Evolutionary conservation across 2,113 vertebrate genomes (phyloP), one percentile per base, ranked within the genome.

Genomic region (Corydoras maculifer): DNA sequence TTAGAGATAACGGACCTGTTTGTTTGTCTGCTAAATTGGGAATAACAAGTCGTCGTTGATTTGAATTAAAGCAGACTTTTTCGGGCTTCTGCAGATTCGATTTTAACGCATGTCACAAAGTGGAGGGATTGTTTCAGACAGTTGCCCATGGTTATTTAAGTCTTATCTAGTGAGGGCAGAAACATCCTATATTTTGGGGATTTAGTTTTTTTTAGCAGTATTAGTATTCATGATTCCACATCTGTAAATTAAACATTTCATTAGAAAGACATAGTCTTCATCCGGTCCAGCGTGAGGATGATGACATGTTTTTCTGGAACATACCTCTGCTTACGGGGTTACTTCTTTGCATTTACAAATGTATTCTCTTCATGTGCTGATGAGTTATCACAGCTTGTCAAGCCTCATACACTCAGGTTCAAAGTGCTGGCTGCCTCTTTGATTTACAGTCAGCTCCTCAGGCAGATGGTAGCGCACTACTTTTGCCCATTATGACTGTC

Each of bases 321-420:
- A 53, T 55, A 11, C 30, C 15, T 13, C 15, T 35, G 29, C 3
- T 51, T 25, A 32, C 65, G n/a, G 18, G 11, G 10, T 30, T 62
- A 50, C 29, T 35, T 70, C 48, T 70, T 61, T 65, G 57, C 62
- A 32, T 63, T 57, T 29, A 14, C 35, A 65, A 58, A 51, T 76
- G 61, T 63, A 69, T 76, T 76, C 71, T 67, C 72, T 61, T 73
- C 66, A 54, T 69, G 75, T 74, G 61, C 63, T 63, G 61, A 77
- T 72, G 64, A 72, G 73, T 61, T 58, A 70, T 77, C 72, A 70
- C 67, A 75, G 72, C 31, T 75, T 73, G 63, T 78, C 70, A 69
- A 72, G 48, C 15, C 54, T 48, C 29, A 32, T 68, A 29, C 69
- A 51, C 65, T 73, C 75, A 35, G 75, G 77, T 81, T 79, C 70